Conservation (phyloP, 1,140 invertebrate species). For the Diorhabda elongata region DNA sequence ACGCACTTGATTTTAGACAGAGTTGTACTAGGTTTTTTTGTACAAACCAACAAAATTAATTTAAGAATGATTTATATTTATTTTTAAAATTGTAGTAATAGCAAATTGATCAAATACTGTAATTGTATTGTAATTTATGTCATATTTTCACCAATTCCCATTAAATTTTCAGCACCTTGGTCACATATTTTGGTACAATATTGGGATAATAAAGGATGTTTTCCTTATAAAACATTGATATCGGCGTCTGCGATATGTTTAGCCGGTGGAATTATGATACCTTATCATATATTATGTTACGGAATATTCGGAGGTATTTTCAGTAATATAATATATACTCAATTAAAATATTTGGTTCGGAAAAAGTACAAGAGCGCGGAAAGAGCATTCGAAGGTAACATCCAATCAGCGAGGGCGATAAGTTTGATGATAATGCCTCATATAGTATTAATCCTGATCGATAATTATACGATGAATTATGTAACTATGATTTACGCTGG, state of each 20-base stretch:
- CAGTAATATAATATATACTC: slow-evolving; percentile 22
- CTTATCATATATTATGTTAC: slow-evolving; percentile 22
- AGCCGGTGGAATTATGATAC: slow-evolving; percentile 22
- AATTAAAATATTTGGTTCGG: slow-evolving; percentile 19
- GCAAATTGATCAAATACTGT: too few relatives aligned
- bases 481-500: slow-evolving; percentile 23
- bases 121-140: too few relatives aligned
- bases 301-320: slow-evolving; percentile 30
- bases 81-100: too few relatives aligned
- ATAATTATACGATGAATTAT: slow-evolving; percentile 19
- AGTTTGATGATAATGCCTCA: slow-evolving; percentile 30
- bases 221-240: slow-evolving; percentile 22
- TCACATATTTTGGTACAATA: slow-evolving; percentile 25
- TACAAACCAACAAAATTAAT: too few relatives aligned
- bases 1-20: too few relatives aligned
- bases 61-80: too few relatives aligned
- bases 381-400: slow-evolving; percentile 23
- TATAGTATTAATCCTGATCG: slow-evolving; percentile 18
- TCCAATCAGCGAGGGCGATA: slow-evolving; percentile 28
- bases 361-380: slow-evolving; percentile 22
- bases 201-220: slow-evolving; percentile 24
- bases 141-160: too few relatives aligned
- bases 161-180: slow-evolving; percentile 24
- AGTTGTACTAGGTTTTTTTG: too few relatives aligned
- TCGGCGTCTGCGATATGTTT: slow-evolving; percentile 15